phyloP scores from a whole-genome alignment of 2,888 invertebrate species.

The Orthonychiurus folsomi region DNA sequence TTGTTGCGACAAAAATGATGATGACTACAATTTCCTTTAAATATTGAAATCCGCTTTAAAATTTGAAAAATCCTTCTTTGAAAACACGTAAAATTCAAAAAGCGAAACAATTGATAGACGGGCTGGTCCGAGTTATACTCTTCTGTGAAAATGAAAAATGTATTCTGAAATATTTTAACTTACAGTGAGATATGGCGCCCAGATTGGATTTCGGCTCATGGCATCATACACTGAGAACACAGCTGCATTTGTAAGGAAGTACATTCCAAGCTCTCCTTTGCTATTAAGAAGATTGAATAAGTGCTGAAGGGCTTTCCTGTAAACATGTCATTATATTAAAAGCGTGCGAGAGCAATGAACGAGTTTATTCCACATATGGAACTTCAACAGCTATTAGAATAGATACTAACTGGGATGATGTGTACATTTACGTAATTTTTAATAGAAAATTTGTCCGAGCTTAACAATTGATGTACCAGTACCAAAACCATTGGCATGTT shows the following conservation, averaged over 20 bases:
- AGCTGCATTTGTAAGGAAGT: slow-evolving; percentile 35
- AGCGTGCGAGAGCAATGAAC: too few relatives aligned
- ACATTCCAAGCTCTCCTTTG: slow-evolving; percentile 38
- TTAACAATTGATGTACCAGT: too few relatives aligned
- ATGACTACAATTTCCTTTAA: slow-evolving; percentile 1
- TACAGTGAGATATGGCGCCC: slow-evolving; percentile 34
- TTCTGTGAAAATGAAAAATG: not conserved
- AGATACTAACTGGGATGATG: too few relatives aligned
- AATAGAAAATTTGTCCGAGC: too few relatives aligned
- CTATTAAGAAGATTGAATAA: slow-evolving; percentile 29
- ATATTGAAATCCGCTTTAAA: not conserved
- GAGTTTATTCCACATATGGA: too few relatives aligned
- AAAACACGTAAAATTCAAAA: not conserved
- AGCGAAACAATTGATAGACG: too few relatives aligned
- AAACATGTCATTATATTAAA: too few relatives aligned
- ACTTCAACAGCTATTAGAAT: too few relatives aligned
- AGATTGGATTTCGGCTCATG: slow-evolving; percentile 35
- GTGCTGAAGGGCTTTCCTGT: slow-evolving; percentile 32
- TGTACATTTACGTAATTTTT: too few relatives aligned
- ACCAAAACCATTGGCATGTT: too few relatives aligned
- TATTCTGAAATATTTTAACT: slow-evolving; percentile 10
- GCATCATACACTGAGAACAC: slow-evolving; percentile 36
- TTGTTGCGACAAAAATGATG: not conserved
- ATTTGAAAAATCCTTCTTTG: not conserved
- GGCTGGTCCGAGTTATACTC: too few relatives aligned